phyloP scores from a whole-genome alignment of 2,113 vertebrate genomes.

The Sorex araneus region DNA sequence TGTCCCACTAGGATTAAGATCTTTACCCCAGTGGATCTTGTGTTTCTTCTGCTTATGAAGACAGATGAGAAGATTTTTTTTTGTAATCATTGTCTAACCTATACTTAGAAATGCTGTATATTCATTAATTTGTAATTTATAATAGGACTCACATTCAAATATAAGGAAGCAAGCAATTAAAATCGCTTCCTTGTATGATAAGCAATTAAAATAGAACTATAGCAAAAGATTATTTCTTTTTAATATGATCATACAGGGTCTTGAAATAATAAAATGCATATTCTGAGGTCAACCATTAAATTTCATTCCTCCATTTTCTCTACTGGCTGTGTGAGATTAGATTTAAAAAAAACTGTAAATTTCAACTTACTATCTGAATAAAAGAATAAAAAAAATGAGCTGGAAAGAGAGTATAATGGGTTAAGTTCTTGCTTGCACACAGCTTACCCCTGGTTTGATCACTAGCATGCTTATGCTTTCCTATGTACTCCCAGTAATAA shows the following conservation, averaged over 20 bases:
- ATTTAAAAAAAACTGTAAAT: not conserved
- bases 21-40: not conserved
- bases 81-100: not conserved
- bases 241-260: not conserved
- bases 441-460: too few species aligned
- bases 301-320: constrained; percentile 31
- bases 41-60: not conserved
- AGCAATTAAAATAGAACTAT: not conserved
- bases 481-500: too few species aligned
- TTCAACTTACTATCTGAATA: not conserved
- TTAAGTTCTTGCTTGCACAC: too few species aligned
- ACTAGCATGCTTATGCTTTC: too few species aligned
- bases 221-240: not conserved
- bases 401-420: too few species aligned
- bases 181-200: too few species aligned
- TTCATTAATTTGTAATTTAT: not conserved
- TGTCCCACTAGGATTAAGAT: not conserved
- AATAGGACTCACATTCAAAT: not conserved
- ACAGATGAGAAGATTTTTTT: not conserved
- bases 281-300: not conserved
- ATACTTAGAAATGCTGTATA: not conserved
- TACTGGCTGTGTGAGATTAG: not conserved
- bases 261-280: not conserved
- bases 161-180: not conserved
- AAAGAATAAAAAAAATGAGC: not conserved